Evolutionary conservation across 1,140 invertebrate genomes (phyloP), one percentile per base, ranked within the genome.

Genomic region (Drosophila kohkoa): DNA sequence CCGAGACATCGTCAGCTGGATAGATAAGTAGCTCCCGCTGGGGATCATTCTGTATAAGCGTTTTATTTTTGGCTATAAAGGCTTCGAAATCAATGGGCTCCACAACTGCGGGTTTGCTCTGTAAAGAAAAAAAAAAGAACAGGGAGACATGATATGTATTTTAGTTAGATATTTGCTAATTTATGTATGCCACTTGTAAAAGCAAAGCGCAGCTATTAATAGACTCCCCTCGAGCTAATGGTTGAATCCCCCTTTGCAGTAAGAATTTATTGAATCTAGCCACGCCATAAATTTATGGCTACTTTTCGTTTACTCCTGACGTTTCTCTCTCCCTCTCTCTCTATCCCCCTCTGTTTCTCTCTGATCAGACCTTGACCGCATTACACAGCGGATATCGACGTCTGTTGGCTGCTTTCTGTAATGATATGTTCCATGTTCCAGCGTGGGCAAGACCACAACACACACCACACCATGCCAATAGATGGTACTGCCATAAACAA

Each of bases 1-100:
- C 97, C 46, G 96, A 96, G 82, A 98, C 95, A 95, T 98, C 98
- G 94, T 99, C 98, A 57, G 95, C 93, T 16, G 98, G 98, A 94
- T 98, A 98, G 15, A 98, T 93, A 30, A 99, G 93, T 77, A 99
- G 94, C 89, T 98, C 97, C 86, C 97, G 93, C 73, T 98, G 96
- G 30, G 97, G 96, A 94, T 99, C 98, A 96, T 99, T 98, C 93
- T 98, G 95, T 75, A 98, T 93, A 46, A 98, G 93, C 49, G 97
- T 97, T 94, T 97, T 97, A 93, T 98, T 98, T 93, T 98, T 97
- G 67, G 95, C 93, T 76, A 98, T 95, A 93, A 97, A 98, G 77
- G 94, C 95, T 93, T 99, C 98, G 93, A 98, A 99, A 92, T 98
- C 97, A 71, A 98, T 94, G 10, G 97, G 97, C 75, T 97, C 96